Base-by-base conservation (phyloP, 1,140 invertebrate species). In the Acromyrmex echinatior region DNA sequence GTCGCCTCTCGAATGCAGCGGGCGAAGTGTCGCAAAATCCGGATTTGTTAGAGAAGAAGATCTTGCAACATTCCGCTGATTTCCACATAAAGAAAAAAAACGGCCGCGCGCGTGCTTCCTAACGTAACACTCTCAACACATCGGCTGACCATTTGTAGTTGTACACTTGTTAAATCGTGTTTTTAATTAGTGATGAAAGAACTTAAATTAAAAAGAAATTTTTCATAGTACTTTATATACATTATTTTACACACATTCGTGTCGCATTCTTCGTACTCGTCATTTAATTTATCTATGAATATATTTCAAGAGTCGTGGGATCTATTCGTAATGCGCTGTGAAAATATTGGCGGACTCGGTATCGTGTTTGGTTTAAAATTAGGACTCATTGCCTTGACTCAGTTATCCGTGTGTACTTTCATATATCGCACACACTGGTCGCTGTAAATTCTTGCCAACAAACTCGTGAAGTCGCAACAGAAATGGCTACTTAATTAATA, bases 81-180 rank as follows among this genome's bases (percentile, higher is more conserved):
- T 93, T 93, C 88, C 88, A 91, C 82, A 65, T 80, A 65, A 86
- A 63, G 39, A 39, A 66, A 81, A 63, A 66, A 81, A 79, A 63
- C 28, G 79, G 53, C 84, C 86, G 70, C 63, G 65, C 82, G 39
- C 66, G 86, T 74, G 80, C 90, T 93, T 92, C 90, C 91, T 89
- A 86, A 73, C 79, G 90, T 51, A 92, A 91, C 92, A 93, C 92
- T 93, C 93, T 94, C 92, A 92, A 90, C 78, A 63, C 79, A 88
- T 65, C 90, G 79, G 86, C 90, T 91, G 90, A 87, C 88, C 91
- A 89, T 88, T 89, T 86, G 85, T 94, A 92, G 89, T 88, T 86
- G 87, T 91, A 92, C 65, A 89, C 88, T 84, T 91, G 81, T 88
- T 87, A 78, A 81, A 86, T 86, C 81, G 63, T 90, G 73, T 90